A percentile compares a stretch with the other conserved stretches of the same genome.
Conservation (phyloP, 92 coral and sea anemone genomes). For the Plumapathes pennacea region DNA sequence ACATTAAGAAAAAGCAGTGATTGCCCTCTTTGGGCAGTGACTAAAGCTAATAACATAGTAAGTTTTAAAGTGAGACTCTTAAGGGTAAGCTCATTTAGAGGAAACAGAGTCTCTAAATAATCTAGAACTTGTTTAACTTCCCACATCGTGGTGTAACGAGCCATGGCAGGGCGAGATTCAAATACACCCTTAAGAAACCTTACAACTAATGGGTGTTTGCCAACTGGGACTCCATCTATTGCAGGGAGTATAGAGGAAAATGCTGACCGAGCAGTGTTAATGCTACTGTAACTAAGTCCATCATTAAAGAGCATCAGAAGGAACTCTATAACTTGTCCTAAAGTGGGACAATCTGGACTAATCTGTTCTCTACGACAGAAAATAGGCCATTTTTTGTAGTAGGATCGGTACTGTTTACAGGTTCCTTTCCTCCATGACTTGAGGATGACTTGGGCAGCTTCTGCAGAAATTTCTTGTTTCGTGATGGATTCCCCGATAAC, state of each 20-base stretch:
- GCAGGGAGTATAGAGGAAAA: slow-evolving; percentile 5
- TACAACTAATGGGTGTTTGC: too few species aligned
- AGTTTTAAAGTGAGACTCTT: not conserved
- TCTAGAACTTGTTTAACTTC: slow-evolving; percentile 15
- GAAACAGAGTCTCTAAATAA: slow-evolving; percentile 8
- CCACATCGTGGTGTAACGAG: slow-evolving; percentile 14
- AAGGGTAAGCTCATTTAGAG: slow-evolving; percentile 1
- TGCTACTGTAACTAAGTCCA: slow-evolving; percentile 1
- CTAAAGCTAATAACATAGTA: slow-evolving; percentile 1
- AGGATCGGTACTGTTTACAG: slow-evolving; percentile 1
- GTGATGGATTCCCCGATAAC: slow-evolving; percentile 2
- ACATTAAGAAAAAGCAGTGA: not conserved
- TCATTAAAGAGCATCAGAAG: not conserved
- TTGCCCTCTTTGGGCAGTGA: not conserved
- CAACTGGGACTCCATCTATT: not conserved
- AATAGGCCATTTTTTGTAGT: not conserved
- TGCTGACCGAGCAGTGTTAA: slow-evolving; percentile 5
- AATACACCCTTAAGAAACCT: slow-evolving; percentile 23
- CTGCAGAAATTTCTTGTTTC: not conserved
- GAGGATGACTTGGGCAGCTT: slow-evolving; percentile 7
- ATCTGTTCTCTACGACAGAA: slow-evolving; percentile 1
- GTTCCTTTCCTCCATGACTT: not conserved
- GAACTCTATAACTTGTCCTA: slow-evolving; percentile 7
- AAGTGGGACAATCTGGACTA: slow-evolving; percentile 9
- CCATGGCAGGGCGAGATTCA: slow-evolving; percentile 26